Base-by-base conservation (phyloP, 2,113 vertebrate genomes). In the Neogale vison region DNA sequence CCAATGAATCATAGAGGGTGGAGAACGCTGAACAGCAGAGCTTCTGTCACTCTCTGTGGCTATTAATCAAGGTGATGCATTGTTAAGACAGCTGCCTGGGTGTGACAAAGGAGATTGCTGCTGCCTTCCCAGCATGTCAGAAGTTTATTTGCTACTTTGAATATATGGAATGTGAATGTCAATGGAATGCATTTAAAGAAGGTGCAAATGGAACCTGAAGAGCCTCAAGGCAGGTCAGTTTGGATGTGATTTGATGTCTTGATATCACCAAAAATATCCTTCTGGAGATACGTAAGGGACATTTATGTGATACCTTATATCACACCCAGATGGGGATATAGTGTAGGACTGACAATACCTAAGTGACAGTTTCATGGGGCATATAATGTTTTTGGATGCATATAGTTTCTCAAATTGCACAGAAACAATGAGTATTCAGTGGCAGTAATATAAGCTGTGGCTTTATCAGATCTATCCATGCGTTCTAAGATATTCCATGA, bases 51-150 rank as follows among this genome's bases (percentile, higher is more conserved):
- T 86, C 36, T 74, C 13, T 76, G 9, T 80, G 59, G 76, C 55
- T 79, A 63, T 98, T 96, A 96, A 96, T 96, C 93, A 97, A 80
- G 79, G 69, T 90, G 93, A 96, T 87, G 7, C 59, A 95, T 94
- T 84, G 50, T 67, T 93, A 61, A 92, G 76, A 87, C 71, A 93
- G 93, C 71, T 93, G n/a, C 61, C 65, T 93, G 7, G 42, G 24
- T 91, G 34, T 88, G 93, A 91, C 72, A 95, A 93, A 93, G 92
- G 83, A 97, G 87, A 83, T 79, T 92, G 57, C 67, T 67, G 18
- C 26, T 52, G 47, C 42, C 24, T 95, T 39, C 91, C 31, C 26
- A 50, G 76, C 29, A 31, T 96, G 87, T 88, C 72, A 93, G 72
- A 95, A 90, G 42, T 93, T 97, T 97, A 94, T 95, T 96, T 79